Percentiles rank a stretch among this genome's conserved stretches.
phyloP scores from a whole-genome alignment of 2,888 invertebrate species.

The Metacarcinus magister region DNA sequence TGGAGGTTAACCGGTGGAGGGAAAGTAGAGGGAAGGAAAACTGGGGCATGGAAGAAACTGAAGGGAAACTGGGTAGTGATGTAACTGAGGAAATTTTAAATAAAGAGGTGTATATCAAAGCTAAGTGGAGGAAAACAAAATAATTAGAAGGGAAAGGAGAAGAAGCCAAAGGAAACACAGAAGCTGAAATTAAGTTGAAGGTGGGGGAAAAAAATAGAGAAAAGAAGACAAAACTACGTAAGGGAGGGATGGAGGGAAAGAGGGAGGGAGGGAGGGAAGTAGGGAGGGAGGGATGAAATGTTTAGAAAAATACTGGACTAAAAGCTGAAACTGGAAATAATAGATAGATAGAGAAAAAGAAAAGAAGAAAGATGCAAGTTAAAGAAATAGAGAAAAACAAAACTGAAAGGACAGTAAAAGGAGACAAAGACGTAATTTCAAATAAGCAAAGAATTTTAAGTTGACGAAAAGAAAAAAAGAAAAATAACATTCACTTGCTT shows the following conservation, averaged over 20 bases:
- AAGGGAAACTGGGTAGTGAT: neutral
- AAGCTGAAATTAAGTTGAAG: neutral
- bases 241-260: neutral
- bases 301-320: no score
- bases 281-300: no score
- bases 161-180: no score
- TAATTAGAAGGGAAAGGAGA: no score
- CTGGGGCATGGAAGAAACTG: neutral
- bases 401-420: no score
- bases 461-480: no score
- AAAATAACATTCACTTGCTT: no score
- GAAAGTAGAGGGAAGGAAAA: neutral
- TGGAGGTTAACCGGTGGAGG: slow-evolving; percentile 32
- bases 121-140: no score
- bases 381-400: no score
- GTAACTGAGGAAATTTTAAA: neutral
- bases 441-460: no score
- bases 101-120: neutral
- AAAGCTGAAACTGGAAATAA: no score
- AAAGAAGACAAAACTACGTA: neutral
- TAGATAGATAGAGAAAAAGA: neutral
- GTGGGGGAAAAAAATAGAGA: neutral
- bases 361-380: neutral
- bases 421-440: no score
- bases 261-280: slow-evolving; percentile 56